phyloP scores from a whole-genome alignment of 1,140 invertebrate species.

The Trichonephila clavata region DNA sequence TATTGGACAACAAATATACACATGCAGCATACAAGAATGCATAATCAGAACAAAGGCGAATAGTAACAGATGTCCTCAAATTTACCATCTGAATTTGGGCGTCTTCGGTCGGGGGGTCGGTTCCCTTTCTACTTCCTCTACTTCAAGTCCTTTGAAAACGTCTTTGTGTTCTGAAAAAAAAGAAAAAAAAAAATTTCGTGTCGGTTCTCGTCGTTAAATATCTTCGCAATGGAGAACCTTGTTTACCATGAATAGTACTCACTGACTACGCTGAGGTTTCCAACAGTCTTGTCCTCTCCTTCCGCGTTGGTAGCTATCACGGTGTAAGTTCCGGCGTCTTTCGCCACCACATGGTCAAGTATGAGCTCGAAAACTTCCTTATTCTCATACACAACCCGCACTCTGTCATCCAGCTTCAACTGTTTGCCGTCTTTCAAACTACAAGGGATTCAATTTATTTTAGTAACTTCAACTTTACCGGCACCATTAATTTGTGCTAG shows the following conservation, averaged over 20 bases:
- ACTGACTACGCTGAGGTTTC: constrained; percentile 89
- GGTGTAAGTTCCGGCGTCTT: constrained; percentile 93
- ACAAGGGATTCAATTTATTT: constrained; percentile 74
- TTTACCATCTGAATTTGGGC: constrained; percentile 89
- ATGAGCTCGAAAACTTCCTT: constrained; percentile 94
- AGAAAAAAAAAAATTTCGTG: not conserved
- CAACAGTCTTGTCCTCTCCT: constrained; percentile 89
- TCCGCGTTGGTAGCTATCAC: constrained; percentile 92
- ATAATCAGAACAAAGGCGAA: no score
- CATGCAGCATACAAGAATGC: no score
- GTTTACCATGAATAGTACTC: constrained; percentile 75
- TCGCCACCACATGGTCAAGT: constrained; percentile 89
- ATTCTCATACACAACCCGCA: constrained; percentile 87
- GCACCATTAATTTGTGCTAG: no score
- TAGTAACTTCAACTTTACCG: no score
- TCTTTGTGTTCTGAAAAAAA: constrained; percentile 87
- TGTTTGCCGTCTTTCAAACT: constrained; percentile 92
- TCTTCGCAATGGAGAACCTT: not conserved
- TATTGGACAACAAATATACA: no score
- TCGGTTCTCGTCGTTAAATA: not conserved
- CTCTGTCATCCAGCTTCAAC: constrained; percentile 87
- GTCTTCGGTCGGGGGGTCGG: constrained; percentile 87
- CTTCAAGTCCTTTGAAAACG: constrained; percentile 87
- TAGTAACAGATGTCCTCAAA: not conserved
- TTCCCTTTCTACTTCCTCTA: constrained; percentile 83